Conservation (phyloP, 1,140 invertebrate species). For the Drosophila obscura region DNA sequence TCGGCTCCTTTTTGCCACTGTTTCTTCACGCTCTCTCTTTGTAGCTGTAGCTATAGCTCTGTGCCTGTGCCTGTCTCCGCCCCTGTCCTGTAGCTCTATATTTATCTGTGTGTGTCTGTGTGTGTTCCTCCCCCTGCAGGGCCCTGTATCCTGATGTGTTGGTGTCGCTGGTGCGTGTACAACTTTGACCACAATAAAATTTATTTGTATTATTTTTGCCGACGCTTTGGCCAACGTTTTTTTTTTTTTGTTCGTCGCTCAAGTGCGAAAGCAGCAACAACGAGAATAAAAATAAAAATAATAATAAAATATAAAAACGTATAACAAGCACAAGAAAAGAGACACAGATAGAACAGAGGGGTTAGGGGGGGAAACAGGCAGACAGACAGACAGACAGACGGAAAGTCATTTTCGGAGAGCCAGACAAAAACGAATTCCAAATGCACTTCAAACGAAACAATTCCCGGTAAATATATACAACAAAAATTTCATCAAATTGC, state of each 20-base stretch:
- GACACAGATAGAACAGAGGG: not conserved
- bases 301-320: constrained; percentile 16
- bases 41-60: constrained; percentile 8
- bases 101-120: constrained; percentile 12
- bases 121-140: not conserved
- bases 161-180: constrained; percentile 41
- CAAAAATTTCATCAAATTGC: constrained; percentile 7
- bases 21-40: not conserved
- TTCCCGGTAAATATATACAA: constrained; percentile 6
- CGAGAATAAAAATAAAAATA: constrained; percentile 13
- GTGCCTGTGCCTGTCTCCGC: not conserved
- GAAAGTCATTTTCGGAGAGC: not conserved
- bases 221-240: constrained; percentile 46
- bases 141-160: constrained; percentile 1
- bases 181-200: constrained; percentile 69
- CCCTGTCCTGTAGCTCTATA: constrained; percentile 1
- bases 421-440: constrained; percentile 11
- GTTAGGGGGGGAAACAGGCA: not conserved
- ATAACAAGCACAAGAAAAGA: constrained; percentile 1
- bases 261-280: constrained; percentile 43
- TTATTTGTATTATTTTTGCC: constrained; percentile 64
- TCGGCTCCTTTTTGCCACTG: constrained; percentile 29
- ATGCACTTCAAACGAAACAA: constrained; percentile 39
- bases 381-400: not conserved
- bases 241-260: constrained; percentile 36